Conservation (phyloP, 2,113 vertebrate genomes). For the Nycticebus coucang region DNA sequence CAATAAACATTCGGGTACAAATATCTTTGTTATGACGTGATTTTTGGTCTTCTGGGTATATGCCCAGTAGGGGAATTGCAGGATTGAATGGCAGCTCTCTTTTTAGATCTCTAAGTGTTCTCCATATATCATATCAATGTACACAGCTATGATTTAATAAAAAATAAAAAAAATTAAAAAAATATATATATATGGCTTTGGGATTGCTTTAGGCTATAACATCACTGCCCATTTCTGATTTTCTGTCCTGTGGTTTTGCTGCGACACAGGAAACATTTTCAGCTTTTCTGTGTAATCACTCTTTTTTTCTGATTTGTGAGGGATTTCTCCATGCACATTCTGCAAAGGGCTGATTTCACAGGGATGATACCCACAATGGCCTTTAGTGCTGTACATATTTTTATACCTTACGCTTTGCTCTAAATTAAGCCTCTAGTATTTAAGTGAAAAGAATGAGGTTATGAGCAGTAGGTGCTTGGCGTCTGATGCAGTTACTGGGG, state of each 20-base stretch:
- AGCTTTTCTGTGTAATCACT: background rate
- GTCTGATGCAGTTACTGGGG: background rate
- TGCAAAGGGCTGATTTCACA: background rate
- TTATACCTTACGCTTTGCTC: background rate
- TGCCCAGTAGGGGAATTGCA: no score
- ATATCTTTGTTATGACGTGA: no score
- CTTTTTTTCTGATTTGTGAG: background rate
- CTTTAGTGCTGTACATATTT: background rate
- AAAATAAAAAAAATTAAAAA: no score
- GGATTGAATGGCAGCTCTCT: no score
- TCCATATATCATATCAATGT: no score
- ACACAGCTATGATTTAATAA: no score
- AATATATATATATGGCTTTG: background rate
- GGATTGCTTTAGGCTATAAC: background rate
- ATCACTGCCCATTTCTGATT: background rate
- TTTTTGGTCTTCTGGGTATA: no score
- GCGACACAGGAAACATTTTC: background rate
- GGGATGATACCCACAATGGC: background rate
- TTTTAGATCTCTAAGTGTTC: no score
- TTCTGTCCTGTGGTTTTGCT: background rate
- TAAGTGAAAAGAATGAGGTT: background rate
- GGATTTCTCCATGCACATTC: background rate
- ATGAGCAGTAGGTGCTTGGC: background rate
- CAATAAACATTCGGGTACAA: no score
- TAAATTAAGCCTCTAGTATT: background rate